Conservation (phyloP, 2,113 vertebrate genomes). For the Dasyprocta punctata region DNA sequence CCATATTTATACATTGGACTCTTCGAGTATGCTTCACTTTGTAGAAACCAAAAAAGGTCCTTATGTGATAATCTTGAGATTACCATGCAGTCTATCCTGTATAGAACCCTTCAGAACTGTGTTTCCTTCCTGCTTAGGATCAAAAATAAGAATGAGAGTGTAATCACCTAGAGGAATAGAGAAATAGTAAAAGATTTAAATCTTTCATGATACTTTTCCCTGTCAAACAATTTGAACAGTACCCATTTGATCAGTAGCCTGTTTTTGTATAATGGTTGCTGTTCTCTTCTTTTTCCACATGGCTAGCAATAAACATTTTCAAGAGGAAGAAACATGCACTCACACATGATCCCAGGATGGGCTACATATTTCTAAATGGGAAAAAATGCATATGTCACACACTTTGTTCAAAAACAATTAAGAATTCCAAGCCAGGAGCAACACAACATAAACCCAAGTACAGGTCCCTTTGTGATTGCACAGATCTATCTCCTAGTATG, state of each 20-base stretch:
- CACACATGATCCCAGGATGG: not conserved
- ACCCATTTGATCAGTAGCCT: not conserved
- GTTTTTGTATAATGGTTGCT: constrained; percentile 9
- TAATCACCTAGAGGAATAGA: constrained; percentile 21
- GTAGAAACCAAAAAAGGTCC: constrained; percentile 2
- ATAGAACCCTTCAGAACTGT: constrained; percentile 30
- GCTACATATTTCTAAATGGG: not conserved
- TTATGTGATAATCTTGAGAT: constrained; percentile 42
- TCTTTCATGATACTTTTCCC: constrained; percentile 30
- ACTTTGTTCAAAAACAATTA: constrained; percentile 27
- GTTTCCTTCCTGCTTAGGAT: not conserved
- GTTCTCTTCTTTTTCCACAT: not conserved
- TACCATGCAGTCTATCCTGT: not conserved
- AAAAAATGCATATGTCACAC: not conserved
- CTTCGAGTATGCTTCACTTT: constrained; percentile 1
- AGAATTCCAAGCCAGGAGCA: not conserved
- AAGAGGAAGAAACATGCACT: not conserved
- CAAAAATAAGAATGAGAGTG: constrained; percentile 48
- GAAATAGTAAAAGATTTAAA: constrained; percentile 51
- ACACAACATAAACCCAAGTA: not conserved
- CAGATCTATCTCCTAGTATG: not conserved
- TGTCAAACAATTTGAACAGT: constrained; percentile 14
- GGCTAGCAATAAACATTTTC: constrained; percentile 35
- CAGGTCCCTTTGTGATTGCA: not conserved
- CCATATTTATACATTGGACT: not conserved